phyloP scores from a whole-genome alignment of 2,797 vertebrate genomes.

The Steatocranus sp. region DNA sequence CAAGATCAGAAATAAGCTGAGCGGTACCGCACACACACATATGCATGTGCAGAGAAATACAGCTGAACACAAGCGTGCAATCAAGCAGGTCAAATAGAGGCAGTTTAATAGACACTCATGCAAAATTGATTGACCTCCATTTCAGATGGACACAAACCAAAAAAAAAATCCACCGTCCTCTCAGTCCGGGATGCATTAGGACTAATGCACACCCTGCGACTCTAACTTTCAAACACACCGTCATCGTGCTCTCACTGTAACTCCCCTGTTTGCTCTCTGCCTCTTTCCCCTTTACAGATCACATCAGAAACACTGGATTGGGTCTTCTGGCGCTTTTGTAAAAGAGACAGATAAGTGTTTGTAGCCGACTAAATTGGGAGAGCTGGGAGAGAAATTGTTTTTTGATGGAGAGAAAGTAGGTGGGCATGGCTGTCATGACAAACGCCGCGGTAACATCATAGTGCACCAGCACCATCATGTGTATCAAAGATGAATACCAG shows the following conservation, averaged over 20 bases:
- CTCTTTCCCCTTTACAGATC: slow-evolving; percentile 23
- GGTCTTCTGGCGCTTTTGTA: slow-evolving; percentile 8
- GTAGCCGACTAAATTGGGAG: slow-evolving; percentile 40
- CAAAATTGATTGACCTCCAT: slow-evolving; percentile 54
- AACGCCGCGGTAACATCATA: not conserved
- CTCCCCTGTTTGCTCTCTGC: not conserved
- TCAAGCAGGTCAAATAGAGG: slow-evolving; percentile 12
- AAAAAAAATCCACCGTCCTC: not conserved
- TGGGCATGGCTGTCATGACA: slow-evolving; percentile 31
- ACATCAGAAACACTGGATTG: slow-evolving; percentile 25
- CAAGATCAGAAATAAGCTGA: not conserved
- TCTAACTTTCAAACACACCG: not conserved
- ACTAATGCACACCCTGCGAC: not conserved
- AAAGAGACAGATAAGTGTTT: slow-evolving; percentile 45
- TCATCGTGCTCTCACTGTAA: not conserved
- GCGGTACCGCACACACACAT: not conserved
- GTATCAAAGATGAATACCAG: slow-evolving; percentile 22
- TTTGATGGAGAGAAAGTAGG: slow-evolving; percentile 47
- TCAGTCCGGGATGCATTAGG: slow-evolving; percentile 24
- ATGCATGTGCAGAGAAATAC: not conserved
- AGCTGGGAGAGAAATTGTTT: slow-evolving; percentile 40
- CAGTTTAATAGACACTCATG: slow-evolving; percentile 47
- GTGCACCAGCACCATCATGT: slow-evolving; percentile 68
- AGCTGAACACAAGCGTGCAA: not conserved
- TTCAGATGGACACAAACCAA: slow-evolving; percentile 5